Evolutionary conservation across 2,888 invertebrate genomes (phyloP), one percentile per base, ranked within the genome.

Genomic region (Podotricha telesiphe): DNA sequence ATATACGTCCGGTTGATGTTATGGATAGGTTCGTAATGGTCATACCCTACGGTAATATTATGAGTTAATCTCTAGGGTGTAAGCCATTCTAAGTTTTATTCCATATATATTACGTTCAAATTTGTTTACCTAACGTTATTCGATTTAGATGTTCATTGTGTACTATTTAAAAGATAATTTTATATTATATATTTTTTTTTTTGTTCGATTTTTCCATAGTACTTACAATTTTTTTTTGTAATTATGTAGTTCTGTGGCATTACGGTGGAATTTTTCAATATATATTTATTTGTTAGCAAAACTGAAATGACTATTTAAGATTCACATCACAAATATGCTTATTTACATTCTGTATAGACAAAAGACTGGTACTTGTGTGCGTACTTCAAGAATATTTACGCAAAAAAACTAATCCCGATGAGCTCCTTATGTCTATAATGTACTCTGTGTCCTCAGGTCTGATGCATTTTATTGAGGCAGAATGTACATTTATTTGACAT

Each of bases 1-100:
- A 20, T 13, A 65, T 47, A 66, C 70, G 72, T 68, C 72, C 70
- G 68, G 19, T 28, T 19, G 68, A 63, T 51, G 66, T 58, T 19
- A 37, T 51, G 17, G 47, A 51, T 22, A 37, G 62, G 66, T 58
- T 53, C 53, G 47, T 63, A 65, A 58, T 71, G 65, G 50, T 28
- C 53, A 40, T 61, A 67, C 68, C 65, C 45, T 65, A 63, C 61
- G 34, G 56, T 47, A 17, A 53, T 11, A 34, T 34, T 67, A 5
- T 19, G 19, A 34, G 6, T 47, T 0, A 19, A 1, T 22, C 13
- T 19, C 34, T n/a, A 20, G 4, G 11, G 13, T 37, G 11, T 20
- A 15, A 11, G 37, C 2, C 10, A 48, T 11, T 55, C 62, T 47
- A 13, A 19, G 8, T 45, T 20, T 55, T 45, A 62, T 19, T n/a